phyloP scores from a whole-genome alignment of 2,113 vertebrate species.

The Leptodactylus fuscus region DNA sequence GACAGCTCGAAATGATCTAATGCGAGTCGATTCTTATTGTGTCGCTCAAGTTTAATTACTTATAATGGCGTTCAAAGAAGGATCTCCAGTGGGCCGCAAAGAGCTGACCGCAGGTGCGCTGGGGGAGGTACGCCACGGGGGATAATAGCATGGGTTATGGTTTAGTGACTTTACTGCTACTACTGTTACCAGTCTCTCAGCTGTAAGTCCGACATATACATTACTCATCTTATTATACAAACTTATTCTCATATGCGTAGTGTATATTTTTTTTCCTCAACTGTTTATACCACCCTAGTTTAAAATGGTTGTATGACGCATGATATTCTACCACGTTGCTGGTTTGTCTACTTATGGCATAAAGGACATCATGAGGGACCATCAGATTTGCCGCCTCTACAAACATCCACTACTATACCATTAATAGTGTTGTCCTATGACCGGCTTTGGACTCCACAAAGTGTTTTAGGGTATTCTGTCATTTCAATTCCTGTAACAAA shows the following conservation, averaged over 20 bases:
- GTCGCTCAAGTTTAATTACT: slow-evolving; percentile 30
- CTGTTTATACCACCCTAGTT: not conserved
- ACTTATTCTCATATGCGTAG: not conserved
- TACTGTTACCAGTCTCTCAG: not conserved
- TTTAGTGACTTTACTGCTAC: not conserved
- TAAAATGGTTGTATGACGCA: too few relatives aligned
- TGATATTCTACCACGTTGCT: too few relatives aligned
- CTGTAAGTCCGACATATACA: not conserved
- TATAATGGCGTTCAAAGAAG: slow-evolving; percentile 22
- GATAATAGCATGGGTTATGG: not conserved
- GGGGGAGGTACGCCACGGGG: not conserved
- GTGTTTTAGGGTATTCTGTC: too few relatives aligned
- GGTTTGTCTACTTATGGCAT: too few relatives aligned
- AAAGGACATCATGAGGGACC: too few relatives aligned
- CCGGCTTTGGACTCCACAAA: too few relatives aligned
- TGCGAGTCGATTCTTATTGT: slow-evolving; percentile 8
- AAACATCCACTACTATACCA: too few relatives aligned
- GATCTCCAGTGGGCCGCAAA: not conserved
- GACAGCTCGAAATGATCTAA: slow-evolving; percentile 35
- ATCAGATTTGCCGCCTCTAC: too few relatives aligned
- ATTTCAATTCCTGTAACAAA: too few relatives aligned
- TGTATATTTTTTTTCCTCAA: not conserved
- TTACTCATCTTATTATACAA: not conserved
- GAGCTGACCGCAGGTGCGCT: slow-evolving; percentile 16
- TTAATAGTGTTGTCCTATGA: too few relatives aligned